Conservation (phyloP, 1,140 invertebrate genomes). For the Aphelinus certus region DNA sequence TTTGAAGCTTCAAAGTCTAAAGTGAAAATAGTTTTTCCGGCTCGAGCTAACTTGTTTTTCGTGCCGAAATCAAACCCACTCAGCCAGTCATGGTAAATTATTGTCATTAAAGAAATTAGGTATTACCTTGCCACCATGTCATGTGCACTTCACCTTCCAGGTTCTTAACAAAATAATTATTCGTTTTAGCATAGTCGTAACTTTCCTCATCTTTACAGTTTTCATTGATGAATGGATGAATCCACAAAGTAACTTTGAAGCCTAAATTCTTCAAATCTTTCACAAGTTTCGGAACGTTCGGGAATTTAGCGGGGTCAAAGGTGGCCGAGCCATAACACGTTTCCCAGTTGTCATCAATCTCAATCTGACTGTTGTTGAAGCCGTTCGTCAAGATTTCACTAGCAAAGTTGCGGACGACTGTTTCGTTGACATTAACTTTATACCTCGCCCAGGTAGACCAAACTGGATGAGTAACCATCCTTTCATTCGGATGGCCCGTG, state of each 20-base stretch:
- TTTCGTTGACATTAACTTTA: constrained; percentile 74
- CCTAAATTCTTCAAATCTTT: constrained; percentile 71
- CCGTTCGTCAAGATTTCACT: constrained; percentile 74
- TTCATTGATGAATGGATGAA: constrained; percentile 89
- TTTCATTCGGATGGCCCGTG: constrained; percentile 72
- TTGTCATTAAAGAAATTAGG: too few species aligned
- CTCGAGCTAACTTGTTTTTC: too few species aligned
- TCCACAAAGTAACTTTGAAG: constrained; percentile 84
- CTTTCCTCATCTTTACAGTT: constrained; percentile 73
- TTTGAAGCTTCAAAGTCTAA: too few species aligned
- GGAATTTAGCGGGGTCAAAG: constrained; percentile 79
- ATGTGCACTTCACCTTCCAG: constrained; percentile 68
- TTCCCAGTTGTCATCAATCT: constrained; percentile 94
- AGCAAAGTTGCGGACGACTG: constrained; percentile 76
- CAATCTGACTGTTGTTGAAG: constrained; percentile 83
- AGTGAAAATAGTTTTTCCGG: too few species aligned
- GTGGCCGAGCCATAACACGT: constrained; percentile 84
- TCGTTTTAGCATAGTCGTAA: constrained; percentile 66
- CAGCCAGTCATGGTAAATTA: too few species aligned
- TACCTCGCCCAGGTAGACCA: constrained; percentile 93
- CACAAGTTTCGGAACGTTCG: constrained; percentile 71
- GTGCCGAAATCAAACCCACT: too few species aligned
- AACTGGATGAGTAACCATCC: constrained; percentile 80
- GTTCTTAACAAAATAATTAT: constrained; percentile 72
- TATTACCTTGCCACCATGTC: constrained; percentile 85